These are phyloP conservation scores for Oncorhynchus keta DNA, from an alignment of 2,113 vertebrate species.

Conservation along the genomic window DNA sequence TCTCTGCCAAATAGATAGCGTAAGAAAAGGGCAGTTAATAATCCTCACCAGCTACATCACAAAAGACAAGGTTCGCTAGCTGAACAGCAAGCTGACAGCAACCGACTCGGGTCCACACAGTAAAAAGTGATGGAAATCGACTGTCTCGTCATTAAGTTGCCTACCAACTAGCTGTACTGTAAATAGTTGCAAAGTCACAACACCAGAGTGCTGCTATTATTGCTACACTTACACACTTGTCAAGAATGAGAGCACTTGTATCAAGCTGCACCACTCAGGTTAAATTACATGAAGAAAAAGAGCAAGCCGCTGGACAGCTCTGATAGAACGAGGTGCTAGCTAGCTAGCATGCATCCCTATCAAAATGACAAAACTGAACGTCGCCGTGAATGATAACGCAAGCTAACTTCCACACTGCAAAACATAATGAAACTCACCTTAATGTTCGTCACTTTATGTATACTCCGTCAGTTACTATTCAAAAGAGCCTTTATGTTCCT, in stretches of 20 bases:
- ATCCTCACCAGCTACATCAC: constrained; percentile 1
- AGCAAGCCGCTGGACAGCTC: not conserved
- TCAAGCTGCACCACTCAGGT: constrained; percentile 17
- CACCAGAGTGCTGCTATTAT: not conserved
- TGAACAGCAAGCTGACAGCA: too few relatives aligned
- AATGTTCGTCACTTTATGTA: constrained; percentile 11
- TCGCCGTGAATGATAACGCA: constrained; percentile 6
- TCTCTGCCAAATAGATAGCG: not conserved
- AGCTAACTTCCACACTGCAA: constrained; percentile 4
- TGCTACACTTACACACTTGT: not conserved
- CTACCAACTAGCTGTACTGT: too few relatives aligned
- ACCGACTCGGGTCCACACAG: not conserved
- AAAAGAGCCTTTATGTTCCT: not conserved
- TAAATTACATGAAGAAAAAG: not conserved
- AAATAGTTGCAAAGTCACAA: not conserved
- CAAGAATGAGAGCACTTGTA: constrained; percentile 29
- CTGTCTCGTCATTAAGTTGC: not conserved
- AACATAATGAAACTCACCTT: constrained; percentile 56
- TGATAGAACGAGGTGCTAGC: not conserved
- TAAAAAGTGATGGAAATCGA: not conserved
- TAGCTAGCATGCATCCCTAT: not conserved
- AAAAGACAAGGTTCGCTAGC: constrained; percentile 23
- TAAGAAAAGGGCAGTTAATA: too few relatives aligned
- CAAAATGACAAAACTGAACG: constrained; percentile 20
- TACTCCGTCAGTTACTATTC: constrained; percentile 20